Evolutionary conservation across 2,797 vertebrate species (phyloP), one percentile per base, ranked within the genome.

Genomic region (Sebastes minor): DNA sequence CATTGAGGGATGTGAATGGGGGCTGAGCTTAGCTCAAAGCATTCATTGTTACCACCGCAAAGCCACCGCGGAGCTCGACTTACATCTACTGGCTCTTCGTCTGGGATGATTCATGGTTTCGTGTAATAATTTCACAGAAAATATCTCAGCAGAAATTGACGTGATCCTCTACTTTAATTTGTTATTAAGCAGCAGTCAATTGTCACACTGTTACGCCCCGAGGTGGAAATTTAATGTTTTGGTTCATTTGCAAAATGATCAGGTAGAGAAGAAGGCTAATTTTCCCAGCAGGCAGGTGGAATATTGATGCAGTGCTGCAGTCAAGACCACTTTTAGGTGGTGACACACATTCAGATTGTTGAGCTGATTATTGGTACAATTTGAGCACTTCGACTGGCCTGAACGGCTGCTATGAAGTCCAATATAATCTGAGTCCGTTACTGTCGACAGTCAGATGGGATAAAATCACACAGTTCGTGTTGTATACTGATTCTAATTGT

Each of bases 1-100:
- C 67, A 80, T 52, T 71, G 78, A 79, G 13, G 11, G 32, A 59
- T 66, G 65, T 71, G 76, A 79, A 69, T 62, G 46, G 25, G 25
- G 52, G 7, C 33, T 38, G 35, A 70, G 46, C 42, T 28, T 62
- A 82, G 66, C 75, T 86, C 60, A 85, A 33, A 84, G 64, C 33
- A 11, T 66, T 71, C 16, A 75, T 75, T 83, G 55, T 77, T 56
- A 8, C 25, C 1, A 1, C 16, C 0, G 25, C 63, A 67, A 74
- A 83, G 32, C 55, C 67, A 62, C 46, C 0, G 13, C 2, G 0
- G 22, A 78, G 16, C 71, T 75, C 38, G 30, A 61, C 53, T 78
- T 60, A 57, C 20, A 46, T 65, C 38, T 49, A 22, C 6, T 14
- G 60, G 42, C 8, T 59, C 23, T 12, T 70, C 1, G 0, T 73